Evolutionary conservation across 2,888 invertebrate genomes (phyloP), one percentile per base, ranked within the genome.

Genomic region (Conops quadrifasciatus): DNA sequence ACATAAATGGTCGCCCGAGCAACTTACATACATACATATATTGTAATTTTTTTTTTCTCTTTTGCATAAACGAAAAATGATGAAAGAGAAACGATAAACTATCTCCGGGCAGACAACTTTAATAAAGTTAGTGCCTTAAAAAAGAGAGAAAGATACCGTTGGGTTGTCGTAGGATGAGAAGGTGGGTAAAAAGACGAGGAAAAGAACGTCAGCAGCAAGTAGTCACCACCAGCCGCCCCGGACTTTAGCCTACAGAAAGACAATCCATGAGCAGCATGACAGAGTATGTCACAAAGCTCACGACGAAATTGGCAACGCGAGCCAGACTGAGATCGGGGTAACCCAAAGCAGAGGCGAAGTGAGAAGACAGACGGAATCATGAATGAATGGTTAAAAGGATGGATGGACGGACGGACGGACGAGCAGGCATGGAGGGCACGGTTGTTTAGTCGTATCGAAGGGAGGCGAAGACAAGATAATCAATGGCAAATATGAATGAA

Each of bases 51-150:
- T 21, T 72, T 80, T 36, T 36, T 36, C 5, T 36, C 75, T 80
- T 80, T 81, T 79, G 80, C 81, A 80, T 80, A 81, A 80, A 80
- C 80, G 71, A 78, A 71, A 79, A 81, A 80, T 80, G 81, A 80
- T 78, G 72, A 73, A 72, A 74, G 43, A 73, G 64, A 76, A 74
- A 75, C 72, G 73, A 75, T 75, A 73, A 71, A 68, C 70, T 16
- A 67, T 67, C 59, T 53, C 19, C 3, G 5, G 47, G 59, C 43
- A 67, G 36, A 45, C 73, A 74, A 73, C 65, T 65, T 65, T 66
- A 36, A 58, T 60, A 72, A 74, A 74, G 72, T 72, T 60, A 75
- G 73, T 74, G 71, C 71, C 69, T 72, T 45, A 30, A 71, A 69
- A 71, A 70, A 70, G 72, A 74, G 69, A 63, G 7, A 24, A 21